Base-by-base conservation (phyloP, 64 coral and sea anemone genomes). In the Stylophora pistillata region DNA sequence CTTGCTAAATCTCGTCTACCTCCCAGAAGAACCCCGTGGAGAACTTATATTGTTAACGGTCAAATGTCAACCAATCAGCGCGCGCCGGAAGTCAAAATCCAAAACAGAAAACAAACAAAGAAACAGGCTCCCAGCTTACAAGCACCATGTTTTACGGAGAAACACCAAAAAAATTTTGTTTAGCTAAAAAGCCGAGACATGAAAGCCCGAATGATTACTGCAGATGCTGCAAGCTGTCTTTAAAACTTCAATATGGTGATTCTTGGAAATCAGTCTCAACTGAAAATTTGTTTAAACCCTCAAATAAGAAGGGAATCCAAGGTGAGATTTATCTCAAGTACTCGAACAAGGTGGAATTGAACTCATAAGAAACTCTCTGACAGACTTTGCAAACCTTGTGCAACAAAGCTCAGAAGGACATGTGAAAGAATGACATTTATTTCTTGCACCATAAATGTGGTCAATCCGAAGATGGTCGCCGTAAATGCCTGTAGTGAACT, bases 201-300 rank as follows among this genome's bases (percentile, higher is more conserved):
- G 34, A 54, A n/a, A 78, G 37, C 9, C 66, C n/a, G n/a, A n/a
- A n/a, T n/a, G n/a, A n/a, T n/a, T n/a, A n/a, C n/a, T n/a, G n/a
- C n/a, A n/a, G n/a, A n/a, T n/a, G n/a, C n/a, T n/a, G n/a, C n/a
- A n/a, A n/a, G n/a, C n/a, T n/a, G n/a, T n/a, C n/a, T n/a, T 37
- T 14, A 27, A 86, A 73, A 86, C 31, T 86, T 30, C 84, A 86
- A 86, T 72, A 86, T 41, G 84, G 84, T 52, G 84, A 86, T 54
- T 72, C 33, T 53, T 86, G 84, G 66, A 73, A 86, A 54, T 72
- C 84, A 53, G 0, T 86, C 28, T 86, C 84, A 20, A 71, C 62
- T 12, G 82, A 62, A 86, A 86, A 86, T 66, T n/a, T 84, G 61
- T 84, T 84, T 59, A 32, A 62, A 10, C 26, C 81, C 10, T 85